Evolutionary conservation across 2,888 invertebrate species (phyloP).

Genomic region (Abrostola triplasia): DNA sequence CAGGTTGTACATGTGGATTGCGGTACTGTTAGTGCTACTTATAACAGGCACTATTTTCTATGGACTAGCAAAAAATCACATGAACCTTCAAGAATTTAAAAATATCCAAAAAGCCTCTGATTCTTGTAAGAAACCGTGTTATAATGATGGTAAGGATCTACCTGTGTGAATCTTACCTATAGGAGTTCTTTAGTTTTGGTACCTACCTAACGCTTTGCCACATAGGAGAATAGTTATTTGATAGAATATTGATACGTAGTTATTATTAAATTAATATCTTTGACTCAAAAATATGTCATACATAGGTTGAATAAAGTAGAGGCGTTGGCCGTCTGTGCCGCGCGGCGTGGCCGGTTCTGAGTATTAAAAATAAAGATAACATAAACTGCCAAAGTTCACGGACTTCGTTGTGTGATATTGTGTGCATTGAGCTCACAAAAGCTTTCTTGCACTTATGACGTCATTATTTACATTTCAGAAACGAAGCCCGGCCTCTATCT

Average conservation of each 20-base stretch:
- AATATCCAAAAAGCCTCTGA: constrained; percentile 45
- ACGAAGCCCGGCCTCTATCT: constrained; percentile 89
- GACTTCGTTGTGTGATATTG: no score
- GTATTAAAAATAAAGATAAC: no score
- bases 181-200: not conserved
- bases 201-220: not conserved
- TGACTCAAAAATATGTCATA: no score
- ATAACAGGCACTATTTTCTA: constrained; percentile 91
- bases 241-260: no score
- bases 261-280: no score
- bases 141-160: constrained; percentile 37
- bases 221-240: not conserved
- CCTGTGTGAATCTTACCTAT: no score
- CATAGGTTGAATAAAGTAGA: no score
- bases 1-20: constrained; percentile 92
- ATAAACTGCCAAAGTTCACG: no score
- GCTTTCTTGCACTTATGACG: not conserved
- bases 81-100: constrained; percentile 73
- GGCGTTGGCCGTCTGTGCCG: no score
- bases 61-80: constrained; percentile 89
- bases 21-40: constrained; percentile 90
- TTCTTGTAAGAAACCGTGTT: constrained; percentile 32
- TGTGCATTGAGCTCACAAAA: not conserved
- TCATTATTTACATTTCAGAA: constrained; percentile 71
- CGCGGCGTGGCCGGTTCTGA: no score